Evolutionary conservation across 2,888 invertebrate genomes (phyloP).

Genomic region (Trilocha varians): DNA sequence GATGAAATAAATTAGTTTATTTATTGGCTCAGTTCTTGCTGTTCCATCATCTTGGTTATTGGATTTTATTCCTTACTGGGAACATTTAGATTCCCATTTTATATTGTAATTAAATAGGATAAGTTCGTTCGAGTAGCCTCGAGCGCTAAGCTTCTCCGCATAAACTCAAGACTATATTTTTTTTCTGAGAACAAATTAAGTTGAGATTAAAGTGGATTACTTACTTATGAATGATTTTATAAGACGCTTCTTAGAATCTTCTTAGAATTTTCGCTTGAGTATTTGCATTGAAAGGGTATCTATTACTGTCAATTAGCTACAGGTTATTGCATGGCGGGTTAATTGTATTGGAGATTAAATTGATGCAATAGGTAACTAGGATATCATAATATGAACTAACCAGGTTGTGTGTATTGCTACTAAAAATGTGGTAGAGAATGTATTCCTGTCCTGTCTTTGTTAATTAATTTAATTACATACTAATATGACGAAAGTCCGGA

Average conservation of each 20-base stretch:
- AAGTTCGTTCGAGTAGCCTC: slow-evolving; percentile 34
- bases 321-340: no score
- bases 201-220: slow-evolving; percentile 15
- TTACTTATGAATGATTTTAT: no score
- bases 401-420: no score
- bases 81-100: slow-evolving; percentile 55
- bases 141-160: slow-evolving; percentile 16
- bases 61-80: slow-evolving; percentile 38
- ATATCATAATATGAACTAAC: no score
- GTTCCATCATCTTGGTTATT: slow-evolving; percentile 23
- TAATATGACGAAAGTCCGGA: no score
- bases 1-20: slow-evolving; percentile 48
- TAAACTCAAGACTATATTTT: slow-evolving; percentile 22
- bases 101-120: slow-evolving; percentile 50
- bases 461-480: no score
- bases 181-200: slow-evolving; percentile 20
- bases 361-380: no score
- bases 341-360: no score
- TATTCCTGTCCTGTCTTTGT: no score
- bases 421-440: no score
- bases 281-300: neutral
- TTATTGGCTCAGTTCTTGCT: slow-evolving; percentile 38
- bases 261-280: neutral
- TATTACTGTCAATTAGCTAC: no score
- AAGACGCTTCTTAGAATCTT: neutral